A percentile compares a stretch with the other conserved stretches of the same genome.
phyloP scores from a whole-genome alignment of 2,888 invertebrate species.

The Phlogophora meticulosa region DNA sequence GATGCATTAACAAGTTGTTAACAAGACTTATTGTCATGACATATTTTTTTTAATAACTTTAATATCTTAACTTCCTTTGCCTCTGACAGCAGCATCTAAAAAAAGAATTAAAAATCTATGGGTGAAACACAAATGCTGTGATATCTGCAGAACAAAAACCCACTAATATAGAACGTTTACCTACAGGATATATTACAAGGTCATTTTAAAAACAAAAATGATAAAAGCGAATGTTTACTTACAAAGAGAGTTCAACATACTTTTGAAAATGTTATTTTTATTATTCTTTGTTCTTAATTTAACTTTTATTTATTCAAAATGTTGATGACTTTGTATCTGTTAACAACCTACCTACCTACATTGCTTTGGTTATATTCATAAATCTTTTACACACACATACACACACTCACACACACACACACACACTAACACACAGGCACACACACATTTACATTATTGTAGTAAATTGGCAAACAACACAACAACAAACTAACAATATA shows the following conservation, averaged over 20 bases:
- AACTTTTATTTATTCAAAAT: constrained; percentile 8
- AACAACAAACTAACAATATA: no score
- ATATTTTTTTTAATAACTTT: neutral
- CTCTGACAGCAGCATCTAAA: neutral
- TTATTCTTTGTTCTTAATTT: constrained; percentile 26
- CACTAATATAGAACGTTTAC: constrained; percentile 1
- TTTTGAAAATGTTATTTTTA: constrained; percentile 31
- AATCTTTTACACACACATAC: no score
- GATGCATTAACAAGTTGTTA: neutral
- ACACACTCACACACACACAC: no score
- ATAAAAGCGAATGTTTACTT: constrained; percentile 6
- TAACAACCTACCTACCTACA: neutral
- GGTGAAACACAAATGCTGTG: neutral
- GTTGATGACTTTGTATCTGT: constrained; percentile 22
- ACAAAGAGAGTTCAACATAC: constrained; percentile 50
- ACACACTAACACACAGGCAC: no score
- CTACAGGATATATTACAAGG: constrained; percentile 39
- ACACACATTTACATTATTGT: no score
- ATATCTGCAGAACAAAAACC: neutral
- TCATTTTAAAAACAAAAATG: constrained; percentile 32
- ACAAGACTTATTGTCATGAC: neutral
- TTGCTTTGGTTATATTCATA: constrained; percentile 1
- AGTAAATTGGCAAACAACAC: neutral
- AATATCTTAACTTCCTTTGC: neutral
- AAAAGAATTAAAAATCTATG: constrained; percentile 10